Evolutionary conservation across 2,797 vertebrate genomes (phyloP).

Genomic region (Anisognathus igniventris): DNA sequence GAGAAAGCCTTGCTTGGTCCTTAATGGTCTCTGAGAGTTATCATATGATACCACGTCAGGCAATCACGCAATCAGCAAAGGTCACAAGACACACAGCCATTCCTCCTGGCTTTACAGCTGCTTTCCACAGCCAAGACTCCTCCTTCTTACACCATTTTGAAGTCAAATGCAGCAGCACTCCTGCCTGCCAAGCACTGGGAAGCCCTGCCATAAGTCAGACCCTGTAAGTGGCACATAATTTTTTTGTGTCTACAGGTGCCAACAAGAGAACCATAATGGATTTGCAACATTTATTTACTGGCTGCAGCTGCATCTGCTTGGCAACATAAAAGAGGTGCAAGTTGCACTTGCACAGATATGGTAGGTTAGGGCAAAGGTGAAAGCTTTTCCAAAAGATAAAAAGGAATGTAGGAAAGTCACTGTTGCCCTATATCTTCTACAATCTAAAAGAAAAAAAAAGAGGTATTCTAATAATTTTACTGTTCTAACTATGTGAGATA

Average conservation of each 20-base stretch:
- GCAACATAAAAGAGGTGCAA: background rate
- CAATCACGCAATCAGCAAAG: background rate
- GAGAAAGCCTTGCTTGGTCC: background rate
- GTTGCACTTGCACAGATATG: background rate
- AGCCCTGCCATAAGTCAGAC: background rate
- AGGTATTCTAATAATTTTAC: background rate
- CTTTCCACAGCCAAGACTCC: background rate
- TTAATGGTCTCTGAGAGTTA: background rate
- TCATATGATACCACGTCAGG: background rate
- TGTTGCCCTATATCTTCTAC: background rate
- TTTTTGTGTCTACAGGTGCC: background rate
- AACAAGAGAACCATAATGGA: background rate
- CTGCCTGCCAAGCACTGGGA: background rate
- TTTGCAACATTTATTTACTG: background rate
- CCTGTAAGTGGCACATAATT: background rate
- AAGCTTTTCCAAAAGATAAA: background rate
- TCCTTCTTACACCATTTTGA: background rate
- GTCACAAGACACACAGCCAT: background rate
- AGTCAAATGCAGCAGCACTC: background rate
- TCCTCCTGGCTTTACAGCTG: background rate
- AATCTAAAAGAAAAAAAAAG: background rate
- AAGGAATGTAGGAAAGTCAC: background rate
- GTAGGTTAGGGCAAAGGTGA: background rate
- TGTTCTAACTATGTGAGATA: background rate
- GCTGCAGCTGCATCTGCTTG: background rate